phyloP scores from a whole-genome alignment of 2,797 vertebrate species.

The Cyprinella venusta region DNA sequence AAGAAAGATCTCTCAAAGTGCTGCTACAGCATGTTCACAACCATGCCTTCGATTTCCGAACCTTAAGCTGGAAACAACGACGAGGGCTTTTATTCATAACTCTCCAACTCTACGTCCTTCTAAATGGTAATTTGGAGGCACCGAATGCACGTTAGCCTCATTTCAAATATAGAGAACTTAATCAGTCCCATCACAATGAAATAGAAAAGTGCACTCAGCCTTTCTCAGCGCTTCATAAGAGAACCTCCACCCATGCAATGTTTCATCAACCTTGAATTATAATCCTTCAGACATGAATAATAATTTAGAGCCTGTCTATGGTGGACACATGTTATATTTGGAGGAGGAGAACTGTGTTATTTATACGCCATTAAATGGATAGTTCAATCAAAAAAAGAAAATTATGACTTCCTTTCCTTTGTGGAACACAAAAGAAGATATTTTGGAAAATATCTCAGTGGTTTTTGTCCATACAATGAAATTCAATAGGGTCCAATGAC shows the following conservation, averaged over 20 bases:
- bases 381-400: not conserved
- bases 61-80: slow-evolving; percentile 28
- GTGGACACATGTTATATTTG: slow-evolving; percentile 52
- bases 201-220: slow-evolving; percentile 53
- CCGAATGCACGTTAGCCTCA: slow-evolving; percentile 50
- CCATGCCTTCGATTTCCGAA: slow-evolving; percentile 21
- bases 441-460: not conserved
- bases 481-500: not conserved
- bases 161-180: slow-evolving; percentile 45
- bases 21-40: slow-evolving; percentile 45
- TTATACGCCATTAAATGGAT: not conserved
- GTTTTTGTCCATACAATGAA: not conserved
- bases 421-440: not conserved
- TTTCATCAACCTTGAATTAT: slow-evolving; percentile 55
- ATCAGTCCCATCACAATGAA: slow-evolving; percentile 57
- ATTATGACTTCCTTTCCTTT: not conserved
- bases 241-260: slow-evolving; percentile 37
- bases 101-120: slow-evolving; percentile 34
- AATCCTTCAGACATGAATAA: slow-evolving; percentile 47
- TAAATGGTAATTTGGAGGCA: slow-evolving; percentile 45
- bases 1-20: slow-evolving; percentile 40
- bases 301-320: slow-evolving; percentile 43
- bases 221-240: slow-evolving; percentile 51
- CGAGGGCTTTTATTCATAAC: slow-evolving; percentile 39
- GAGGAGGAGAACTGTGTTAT: slow-evolving; percentile 4